Percentiles rank a stretch among this genome's conserved stretches.
Evolutionary conservation across 2,797 vertebrate species (phyloP).

Genomic region (Peromyscus attwateri): DNA sequence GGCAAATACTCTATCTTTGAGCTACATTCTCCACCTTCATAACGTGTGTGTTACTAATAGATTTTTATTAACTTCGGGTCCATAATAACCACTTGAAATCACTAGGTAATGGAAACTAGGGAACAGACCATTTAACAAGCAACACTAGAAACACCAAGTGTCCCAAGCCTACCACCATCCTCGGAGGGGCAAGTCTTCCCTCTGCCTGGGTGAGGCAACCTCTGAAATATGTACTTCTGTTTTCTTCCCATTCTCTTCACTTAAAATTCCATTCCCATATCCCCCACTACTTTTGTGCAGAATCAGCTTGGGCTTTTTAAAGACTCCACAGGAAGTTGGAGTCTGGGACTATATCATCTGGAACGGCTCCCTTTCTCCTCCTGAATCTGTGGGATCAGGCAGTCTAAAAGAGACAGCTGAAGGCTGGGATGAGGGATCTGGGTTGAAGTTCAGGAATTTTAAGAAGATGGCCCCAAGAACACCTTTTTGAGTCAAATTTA

Average conservation of each 20-base stretch:
- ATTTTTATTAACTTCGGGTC: background rate
- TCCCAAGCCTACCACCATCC: background rate
- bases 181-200: background rate
- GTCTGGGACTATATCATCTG: background rate
- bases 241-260: conserved; percentile 35
- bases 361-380: background rate
- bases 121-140: background rate
- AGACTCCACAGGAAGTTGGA: background rate
- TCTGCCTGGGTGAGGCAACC: background rate
- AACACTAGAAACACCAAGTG: background rate
- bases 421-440: background rate
- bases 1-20: background rate
- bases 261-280: conserved; percentile 24
- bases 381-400: background rate
- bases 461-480: background rate
- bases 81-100: background rate
- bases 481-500: conserved; percentile 38
- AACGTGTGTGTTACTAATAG: background rate
- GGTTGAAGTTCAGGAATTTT: conserved; percentile 53
- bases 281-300: conserved; percentile 22
- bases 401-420: background rate
- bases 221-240: background rate
- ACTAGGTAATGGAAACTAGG: background rate
- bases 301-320: conserved; percentile 2
- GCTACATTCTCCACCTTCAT: no score